phyloP scores from a whole-genome alignment of 37 sponge, comb jelly and placozoan genomes.

The Lycopodina hypogea region DNA sequence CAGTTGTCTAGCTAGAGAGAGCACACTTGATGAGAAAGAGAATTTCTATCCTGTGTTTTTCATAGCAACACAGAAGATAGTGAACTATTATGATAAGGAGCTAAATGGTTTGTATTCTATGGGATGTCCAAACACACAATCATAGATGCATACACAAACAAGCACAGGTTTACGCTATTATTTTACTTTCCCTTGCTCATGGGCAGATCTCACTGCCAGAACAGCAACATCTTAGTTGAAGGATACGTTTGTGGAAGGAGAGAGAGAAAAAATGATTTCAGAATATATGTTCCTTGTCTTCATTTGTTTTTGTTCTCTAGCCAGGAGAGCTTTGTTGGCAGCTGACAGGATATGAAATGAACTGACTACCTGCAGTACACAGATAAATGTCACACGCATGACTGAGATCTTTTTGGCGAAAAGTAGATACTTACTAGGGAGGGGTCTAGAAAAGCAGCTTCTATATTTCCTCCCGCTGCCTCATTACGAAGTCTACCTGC shows the following conservation, averaged over 20 bases:
- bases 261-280: constrained; percentile 36
- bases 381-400: not conserved
- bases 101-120: too few relatives aligned
- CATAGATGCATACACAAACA: too few relatives aligned
- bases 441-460: constrained; percentile 38
- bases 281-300: constrained; percentile 41
- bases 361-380: constrained; percentile 28
- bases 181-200: not conserved
- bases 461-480: constrained; percentile 15
- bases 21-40: too few relatives aligned
- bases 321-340: constrained; percentile 45
- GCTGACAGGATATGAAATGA: constrained; percentile 49
- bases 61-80: too few relatives aligned
- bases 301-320: constrained; percentile 31
- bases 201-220: not conserved
- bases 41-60: too few relatives aligned
- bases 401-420: not conserved
- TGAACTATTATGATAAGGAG: too few relatives aligned
- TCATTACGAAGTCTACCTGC: constrained; percentile 18
- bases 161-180: too few relatives aligned
- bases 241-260: constrained; percentile 40
- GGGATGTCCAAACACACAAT: too few relatives aligned
- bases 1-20: too few relatives aligned
- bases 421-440: constrained; percentile 23
- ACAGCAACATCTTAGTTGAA: not conserved